Base-by-base conservation (phyloP, 2,113 vertebrate species). In the Taxidea taxus region DNA sequence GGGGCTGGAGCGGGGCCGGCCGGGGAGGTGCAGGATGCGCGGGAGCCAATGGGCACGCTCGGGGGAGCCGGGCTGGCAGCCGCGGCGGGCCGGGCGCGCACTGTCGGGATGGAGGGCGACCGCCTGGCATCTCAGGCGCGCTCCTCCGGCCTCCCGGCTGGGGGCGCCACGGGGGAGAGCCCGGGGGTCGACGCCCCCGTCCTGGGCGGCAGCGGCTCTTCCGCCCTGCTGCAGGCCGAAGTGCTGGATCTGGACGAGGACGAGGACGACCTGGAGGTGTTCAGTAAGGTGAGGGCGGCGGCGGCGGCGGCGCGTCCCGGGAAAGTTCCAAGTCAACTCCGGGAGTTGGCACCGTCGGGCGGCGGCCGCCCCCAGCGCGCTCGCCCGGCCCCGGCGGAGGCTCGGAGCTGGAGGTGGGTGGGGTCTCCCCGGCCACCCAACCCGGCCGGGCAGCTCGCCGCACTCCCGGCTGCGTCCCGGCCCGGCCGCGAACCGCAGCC, bases 251-350 rank as follows among this genome's bases (percentile, higher is more conserved):
- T 99, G 64, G 98, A 99, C 74, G 99, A 98, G 58, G 99, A 99
- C n/a, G 98, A 98, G 93, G 99, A 99, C n/a, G 99, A 99, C 86
- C 98, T 99, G 97, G 99, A 99, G 98, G 98, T 99, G 96, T 99
- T 99, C 98, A 99, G 99, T 58, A 99, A 99, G 99, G 99, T 99
- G 98, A 93, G 82, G 58, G 87, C 92, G 86, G 37, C n/a, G 51
- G 96, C 62, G 62, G 31, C 34, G 64, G 83, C 60, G 34, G 84
- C 70, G 85, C 74, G 90, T 92, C 87, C 90, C 70, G 85, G 90
- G 72, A 92, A 97, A 97, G 95, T 95, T 97, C 90, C 95, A 10
- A 20, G 84, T 39, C 96, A 47, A 91, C 90, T 96, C 94, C 7
- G 2, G 2, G 90, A 90, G 93, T 82, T 82, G 93, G 25, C 62